A percentile compares a stretch with the other conserved stretches of the same genome.
phyloP scores from a whole-genome alignment of 2,797 vertebrate species.

The Lemur catta region DNA sequence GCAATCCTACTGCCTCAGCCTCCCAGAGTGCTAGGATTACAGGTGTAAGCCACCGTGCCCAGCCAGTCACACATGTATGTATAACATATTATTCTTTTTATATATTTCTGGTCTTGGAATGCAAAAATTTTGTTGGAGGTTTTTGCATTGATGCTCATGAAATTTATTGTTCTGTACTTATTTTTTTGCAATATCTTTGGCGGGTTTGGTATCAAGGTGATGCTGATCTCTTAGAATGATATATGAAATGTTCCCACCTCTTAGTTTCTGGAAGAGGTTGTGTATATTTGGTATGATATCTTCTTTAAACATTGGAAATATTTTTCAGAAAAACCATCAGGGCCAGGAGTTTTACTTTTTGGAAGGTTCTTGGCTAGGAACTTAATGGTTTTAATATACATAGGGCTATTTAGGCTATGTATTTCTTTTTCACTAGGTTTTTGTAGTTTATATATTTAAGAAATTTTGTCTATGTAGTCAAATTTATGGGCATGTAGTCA shows the following conservation, averaged over 20 bases:
- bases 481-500: background rate
- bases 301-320: background rate
- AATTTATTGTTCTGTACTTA: background rate
- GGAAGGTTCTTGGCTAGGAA: background rate
- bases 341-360: background rate
- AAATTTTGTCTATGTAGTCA: background rate
- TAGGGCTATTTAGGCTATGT: background rate
- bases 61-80: background rate
- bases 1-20: too few species aligned
- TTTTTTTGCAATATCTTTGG: background rate
- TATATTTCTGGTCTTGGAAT: background rate
- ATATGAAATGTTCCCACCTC: background rate
- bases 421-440: background rate
- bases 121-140: background rate
- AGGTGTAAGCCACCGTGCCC: too few species aligned
- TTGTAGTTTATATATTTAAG: background rate
- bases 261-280: background rate
- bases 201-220: background rate
- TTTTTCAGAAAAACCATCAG: background rate
- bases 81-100: background rate
- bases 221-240: background rate
- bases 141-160: background rate
- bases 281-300: background rate
- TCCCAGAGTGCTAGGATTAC: too few species aligned
- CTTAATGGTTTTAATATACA: background rate